Conservation (phyloP, 1,140 invertebrate genomes). For the Zaprionus camerounensis region DNA sequence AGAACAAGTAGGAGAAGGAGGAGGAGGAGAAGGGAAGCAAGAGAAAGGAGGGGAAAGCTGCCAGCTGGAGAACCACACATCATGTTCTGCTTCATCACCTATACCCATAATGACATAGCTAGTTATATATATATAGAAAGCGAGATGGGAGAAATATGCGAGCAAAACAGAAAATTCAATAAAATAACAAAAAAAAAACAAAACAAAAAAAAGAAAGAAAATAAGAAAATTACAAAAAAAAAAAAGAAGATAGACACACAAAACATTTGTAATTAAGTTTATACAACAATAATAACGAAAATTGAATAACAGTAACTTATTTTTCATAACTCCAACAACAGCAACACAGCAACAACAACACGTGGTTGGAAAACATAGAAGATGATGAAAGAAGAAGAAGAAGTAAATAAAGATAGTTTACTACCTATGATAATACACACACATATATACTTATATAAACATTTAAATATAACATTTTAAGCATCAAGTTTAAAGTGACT, state of each 20-base stretch:
- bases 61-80: constrained; percentile 54
- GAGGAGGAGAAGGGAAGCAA: constrained; percentile 7
- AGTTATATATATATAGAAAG: constrained; percentile 47
- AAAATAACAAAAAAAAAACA: constrained; percentile 38
- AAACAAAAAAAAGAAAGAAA: constrained; percentile 36
- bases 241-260: constrained; percentile 46
- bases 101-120: constrained; percentile 65
- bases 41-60: constrained; percentile 22
- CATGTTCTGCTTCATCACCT: constrained; percentile 71
- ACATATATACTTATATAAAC: constrained; percentile 66
- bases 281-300: constrained; percentile 64
- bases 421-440: constrained; percentile 65
- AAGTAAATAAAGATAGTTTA: constrained; percentile 60
- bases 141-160: constrained; percentile 61
- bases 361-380: constrained; percentile 31
- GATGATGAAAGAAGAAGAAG: constrained; percentile 27
- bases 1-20: constrained; percentile 26
- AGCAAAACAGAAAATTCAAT: constrained; percentile 45
- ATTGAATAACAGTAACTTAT: constrained; percentile 75
- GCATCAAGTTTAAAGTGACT: constrained; percentile 66
- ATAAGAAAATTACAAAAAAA: constrained; percentile 11
- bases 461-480: constrained; percentile 69
- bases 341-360: constrained; percentile 23
- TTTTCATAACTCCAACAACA: constrained; percentile 57
- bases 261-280: constrained; percentile 68